These are phyloP conservation scores for Circaetus cinerascens DNA, from an alignment of 2,113 vertebrate genomes.

Conservation along the genomic window DNA sequence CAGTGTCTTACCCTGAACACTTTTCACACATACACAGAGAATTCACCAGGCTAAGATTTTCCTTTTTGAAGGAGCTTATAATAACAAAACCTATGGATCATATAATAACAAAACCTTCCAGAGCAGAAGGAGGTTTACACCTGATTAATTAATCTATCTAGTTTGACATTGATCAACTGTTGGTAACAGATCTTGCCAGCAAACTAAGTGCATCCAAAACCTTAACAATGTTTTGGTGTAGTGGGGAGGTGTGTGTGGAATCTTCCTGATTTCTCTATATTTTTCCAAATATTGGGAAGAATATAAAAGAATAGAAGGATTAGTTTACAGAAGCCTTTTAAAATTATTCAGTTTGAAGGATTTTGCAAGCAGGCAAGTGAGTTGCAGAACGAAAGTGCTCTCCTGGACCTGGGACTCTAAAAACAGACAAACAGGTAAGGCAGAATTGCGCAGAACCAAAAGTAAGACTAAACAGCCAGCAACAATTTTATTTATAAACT, in stretches of 20 bases:
- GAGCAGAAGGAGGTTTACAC: background rate
- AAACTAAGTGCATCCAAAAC: background rate
- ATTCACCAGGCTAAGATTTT: background rate
- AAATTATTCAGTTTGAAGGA: background rate
- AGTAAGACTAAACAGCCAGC: background rate
- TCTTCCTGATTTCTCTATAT: background rate
- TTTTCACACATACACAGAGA: background rate
- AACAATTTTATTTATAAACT: background rate
- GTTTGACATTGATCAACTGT: background rate
- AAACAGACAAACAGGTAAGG: background rate
- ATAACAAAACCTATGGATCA: background rate
- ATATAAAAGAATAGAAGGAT: background rate
- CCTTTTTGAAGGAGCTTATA: background rate
- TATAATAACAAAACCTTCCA: background rate
- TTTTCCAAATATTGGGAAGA: background rate
- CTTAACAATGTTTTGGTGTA: rapidly evolving
- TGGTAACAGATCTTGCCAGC: background rate
- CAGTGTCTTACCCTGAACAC: background rate
- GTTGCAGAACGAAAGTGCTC: background rate
- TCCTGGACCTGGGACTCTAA: background rate
- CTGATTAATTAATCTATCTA: background rate
- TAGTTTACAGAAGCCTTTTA: background rate
- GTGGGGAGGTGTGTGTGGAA: too few relatives aligned
- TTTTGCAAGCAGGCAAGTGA: background rate
- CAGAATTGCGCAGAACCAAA: background rate